Evolutionary conservation across 2,888 invertebrate genomes (phyloP).

Genomic region (Podotricha telesiphe): DNA sequence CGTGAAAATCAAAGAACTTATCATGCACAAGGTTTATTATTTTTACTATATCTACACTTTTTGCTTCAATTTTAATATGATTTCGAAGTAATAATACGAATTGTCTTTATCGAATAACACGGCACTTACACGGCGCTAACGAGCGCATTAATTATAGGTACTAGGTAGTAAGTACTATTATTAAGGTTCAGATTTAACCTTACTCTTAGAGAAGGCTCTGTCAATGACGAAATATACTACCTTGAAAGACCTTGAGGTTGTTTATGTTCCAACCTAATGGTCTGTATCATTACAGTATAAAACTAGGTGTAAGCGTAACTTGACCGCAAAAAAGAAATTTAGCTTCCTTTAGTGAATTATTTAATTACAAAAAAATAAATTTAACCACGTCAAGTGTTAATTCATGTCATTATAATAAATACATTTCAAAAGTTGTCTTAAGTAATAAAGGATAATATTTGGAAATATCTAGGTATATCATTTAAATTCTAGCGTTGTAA

Average conservation of each 20-base stretch:
- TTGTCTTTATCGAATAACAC: not conserved
- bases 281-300: slow-evolving; percentile 16
- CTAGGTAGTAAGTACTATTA: slow-evolving; percentile 8
- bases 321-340: not conserved
- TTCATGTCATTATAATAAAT: not conserved
- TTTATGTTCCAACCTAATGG: slow-evolving; percentile 22
- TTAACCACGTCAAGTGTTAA: not conserved
- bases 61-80: not conserved
- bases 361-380: not conserved
- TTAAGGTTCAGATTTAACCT: slow-evolving; percentile 17
- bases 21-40: too few species aligned
- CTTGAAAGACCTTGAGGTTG: slow-evolving; percentile 19
- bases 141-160: slow-evolving; percentile 13
- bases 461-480: slow-evolving; percentile 10
- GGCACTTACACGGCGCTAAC: not conserved
- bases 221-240: slow-evolving; percentile 7
- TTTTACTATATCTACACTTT: not conserved
- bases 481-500: slow-evolving; percentile 23
- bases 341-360: not conserved
- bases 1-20: too few species aligned
- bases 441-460: not conserved
- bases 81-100: not conserved
- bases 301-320: not conserved
- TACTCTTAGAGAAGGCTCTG: slow-evolving; percentile 19
- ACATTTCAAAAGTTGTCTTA: not conserved